These are phyloP conservation scores for Drosophila lutescens DNA, from an alignment of 2,888 invertebrate genomes.

Conservation along the genomic window DNA sequence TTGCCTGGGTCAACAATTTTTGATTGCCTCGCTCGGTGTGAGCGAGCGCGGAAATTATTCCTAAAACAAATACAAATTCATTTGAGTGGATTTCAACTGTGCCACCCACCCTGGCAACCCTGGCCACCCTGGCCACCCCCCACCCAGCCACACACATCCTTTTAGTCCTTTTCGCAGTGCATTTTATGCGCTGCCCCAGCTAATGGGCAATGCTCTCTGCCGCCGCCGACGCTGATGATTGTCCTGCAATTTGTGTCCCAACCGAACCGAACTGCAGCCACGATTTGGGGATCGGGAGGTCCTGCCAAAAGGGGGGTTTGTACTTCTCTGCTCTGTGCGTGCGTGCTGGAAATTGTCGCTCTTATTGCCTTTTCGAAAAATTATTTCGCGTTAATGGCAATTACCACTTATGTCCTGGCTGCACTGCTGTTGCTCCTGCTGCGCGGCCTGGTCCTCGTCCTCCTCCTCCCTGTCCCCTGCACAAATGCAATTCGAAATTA, in stretches of 20 bases:
- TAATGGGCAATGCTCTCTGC: slow-evolving; percentile 47
- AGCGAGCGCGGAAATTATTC: slow-evolving; percentile 65
- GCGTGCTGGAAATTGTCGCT: slow-evolving; percentile 66
- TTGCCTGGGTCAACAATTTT: slow-evolving; percentile 69
- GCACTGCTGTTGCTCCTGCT: slow-evolving; percentile 34
- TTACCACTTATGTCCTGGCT: slow-evolving; percentile 70
- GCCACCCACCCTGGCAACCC: background rate
- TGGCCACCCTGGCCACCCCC: background rate
- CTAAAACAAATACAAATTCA: slow-evolving; percentile 78
- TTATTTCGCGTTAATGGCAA: slow-evolving; percentile 80
- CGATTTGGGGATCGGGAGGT: slow-evolving; percentile 17
- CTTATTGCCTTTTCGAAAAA: slow-evolving; percentile 79
- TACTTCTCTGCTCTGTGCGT: slow-evolving; percentile 36
- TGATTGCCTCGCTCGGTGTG: slow-evolving; percentile 66
- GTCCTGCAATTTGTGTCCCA: slow-evolving; percentile 69
- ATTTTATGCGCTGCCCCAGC: slow-evolving; percentile 69
- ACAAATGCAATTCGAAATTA: slow-evolving; percentile 67
- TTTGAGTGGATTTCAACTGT: slow-evolving; percentile 72
- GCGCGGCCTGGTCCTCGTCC: background rate
- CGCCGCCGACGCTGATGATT: slow-evolving; percentile 53
- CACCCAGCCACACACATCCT: slow-evolving; percentile 26
- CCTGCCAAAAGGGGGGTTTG: background rate
- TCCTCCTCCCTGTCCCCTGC: slow-evolving; percentile 15
- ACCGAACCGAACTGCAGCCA: slow-evolving; percentile 21
- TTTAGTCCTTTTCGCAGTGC: slow-evolving; percentile 68